Base-by-base conservation (phyloP, 2,888 invertebrate species). In the Oscheius onirici region DNA sequence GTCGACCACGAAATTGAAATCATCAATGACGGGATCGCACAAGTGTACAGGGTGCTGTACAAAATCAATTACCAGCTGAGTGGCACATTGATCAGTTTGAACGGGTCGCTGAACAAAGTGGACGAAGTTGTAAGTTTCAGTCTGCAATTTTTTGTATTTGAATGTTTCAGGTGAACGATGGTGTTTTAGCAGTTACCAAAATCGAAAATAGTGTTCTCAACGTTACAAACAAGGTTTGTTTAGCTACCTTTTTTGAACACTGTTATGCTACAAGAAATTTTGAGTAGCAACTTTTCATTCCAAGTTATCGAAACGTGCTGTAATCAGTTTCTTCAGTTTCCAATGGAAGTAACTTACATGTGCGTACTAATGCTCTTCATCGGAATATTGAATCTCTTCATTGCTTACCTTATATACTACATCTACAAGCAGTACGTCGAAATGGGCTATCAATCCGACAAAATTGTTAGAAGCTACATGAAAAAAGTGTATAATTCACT, bases 401-500 rank as follows among this genome's bases (percentile, higher is more conserved):
- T 17, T 20, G 1, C 46, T 10, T 69, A 58, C 34, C 49, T 69
- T 3, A 6, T 69, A 0, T 69, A 46, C 24, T 11, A 58, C 20
- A 58, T 69, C 20, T 69, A 57, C 22, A 24, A 22, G 24, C 34
- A 26, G 6, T 69, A 52, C 44, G 34, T 34, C 5, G 58, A 69
- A 26, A 57, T 57, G 43, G 28, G 17, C 3, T 46, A 41, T 34
- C 46, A 58, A 34, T 52, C 52, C 6, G 69, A 69, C 41, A 69
- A 69, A 49, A 60, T 69, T 20, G 69, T 69, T 10, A 24, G 69
- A 13, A 69, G 49, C 6, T 69, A 58, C 60, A 69, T 52, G 52
- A 69, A 69, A 28, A 69, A 69, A n/a, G 51, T 51, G 3, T 69
- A 69, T 17, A 44, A 49, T 10, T 58, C 69, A n/a, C 20, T 69